phyloP scores from a whole-genome alignment of 2,888 invertebrate species.

The Falcaria lacertinaria region DNA sequence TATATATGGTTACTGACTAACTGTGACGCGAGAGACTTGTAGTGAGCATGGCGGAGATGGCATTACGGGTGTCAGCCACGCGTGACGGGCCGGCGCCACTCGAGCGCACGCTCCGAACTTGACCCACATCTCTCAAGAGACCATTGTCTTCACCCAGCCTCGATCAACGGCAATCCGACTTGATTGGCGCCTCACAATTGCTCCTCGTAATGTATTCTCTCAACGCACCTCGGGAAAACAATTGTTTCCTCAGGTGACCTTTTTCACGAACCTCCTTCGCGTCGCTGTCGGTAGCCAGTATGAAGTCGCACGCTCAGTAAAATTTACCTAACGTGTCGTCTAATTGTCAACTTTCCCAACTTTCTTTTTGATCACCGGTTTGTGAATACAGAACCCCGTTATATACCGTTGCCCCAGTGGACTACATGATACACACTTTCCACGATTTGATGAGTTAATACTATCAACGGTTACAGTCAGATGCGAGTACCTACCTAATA shows the following conservation, averaged over 20 bases:
- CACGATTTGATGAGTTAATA: conserved; percentile 34
- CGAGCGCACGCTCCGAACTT: conserved; percentile 59
- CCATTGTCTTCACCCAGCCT: conserved; percentile 66
- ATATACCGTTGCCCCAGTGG: conserved; percentile 56
- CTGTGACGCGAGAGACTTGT: not conserved
- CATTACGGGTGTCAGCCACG: conserved; percentile 23
- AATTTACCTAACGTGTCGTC: conserved; percentile 35
- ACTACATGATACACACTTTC: conserved; percentile 51
- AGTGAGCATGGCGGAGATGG: conserved; percentile 1
- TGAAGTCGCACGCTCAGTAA: not conserved
- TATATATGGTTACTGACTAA: no score
- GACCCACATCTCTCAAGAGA: conserved; percentile 65
- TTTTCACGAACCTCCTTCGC: conserved; percentile 15
- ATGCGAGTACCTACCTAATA: no score
- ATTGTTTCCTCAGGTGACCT: conserved; percentile 26
- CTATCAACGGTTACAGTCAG: no score
- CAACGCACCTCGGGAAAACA: conserved; percentile 23
- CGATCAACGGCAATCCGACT: conserved; percentile 35
- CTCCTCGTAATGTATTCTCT: conserved; percentile 33
- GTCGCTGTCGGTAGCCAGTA: conserved; percentile 9
- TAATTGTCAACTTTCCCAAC: conserved; percentile 70
- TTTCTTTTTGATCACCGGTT: conserved; percentile 62
- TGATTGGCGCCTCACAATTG: conserved; percentile 41
- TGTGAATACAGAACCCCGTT: conserved; percentile 59
- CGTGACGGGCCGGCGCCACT: conserved; percentile 45